These are phyloP conservation scores for Lagorchestes hirsutus DNA, from an alignment of 2,797 vertebrate genomes.

Conservation along the genomic window DNA sequence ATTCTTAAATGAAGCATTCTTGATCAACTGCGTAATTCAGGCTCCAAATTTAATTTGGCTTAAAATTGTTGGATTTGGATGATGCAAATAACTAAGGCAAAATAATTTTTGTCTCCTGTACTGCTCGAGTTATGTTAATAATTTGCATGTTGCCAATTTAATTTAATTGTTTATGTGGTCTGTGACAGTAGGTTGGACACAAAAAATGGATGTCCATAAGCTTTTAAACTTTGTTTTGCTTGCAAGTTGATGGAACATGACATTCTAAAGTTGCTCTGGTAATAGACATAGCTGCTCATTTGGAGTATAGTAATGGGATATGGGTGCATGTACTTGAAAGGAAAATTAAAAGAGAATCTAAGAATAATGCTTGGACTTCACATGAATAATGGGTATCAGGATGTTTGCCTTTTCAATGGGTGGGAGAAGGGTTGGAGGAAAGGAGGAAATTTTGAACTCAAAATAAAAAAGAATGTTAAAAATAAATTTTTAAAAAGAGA, in stretches of 20 bases:
- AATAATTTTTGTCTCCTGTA: not conserved
- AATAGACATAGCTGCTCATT: slow-evolving; percentile 14
- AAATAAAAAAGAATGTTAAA: not conserved
- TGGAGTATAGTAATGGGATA: slow-evolving; percentile 13
- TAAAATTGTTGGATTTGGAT: slow-evolving; percentile 45
- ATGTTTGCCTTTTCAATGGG: not conserved
- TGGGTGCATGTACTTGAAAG: not conserved
- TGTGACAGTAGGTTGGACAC: slow-evolving; percentile 17
- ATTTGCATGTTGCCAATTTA: not conserved
- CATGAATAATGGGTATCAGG: not conserved
- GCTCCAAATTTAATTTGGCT: not conserved
- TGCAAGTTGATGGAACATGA: slow-evolving; percentile 20
- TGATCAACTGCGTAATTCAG: not conserved
- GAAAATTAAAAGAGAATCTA: slow-evolving; percentile 34
- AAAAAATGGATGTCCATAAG: not conserved
- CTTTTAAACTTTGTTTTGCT: slow-evolving; percentile 25
- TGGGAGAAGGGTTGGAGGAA: not conserved
- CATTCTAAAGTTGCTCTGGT: slow-evolving; percentile 22
- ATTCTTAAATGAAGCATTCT: slow-evolving; percentile 25
- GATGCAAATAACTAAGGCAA: not conserved
- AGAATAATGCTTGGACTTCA: not conserved
- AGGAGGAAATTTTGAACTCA: not conserved
- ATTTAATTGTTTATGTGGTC: slow-evolving; percentile 15
- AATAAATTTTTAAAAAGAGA: not conserved
- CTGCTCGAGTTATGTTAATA: not conserved